Evolutionary conservation across 2,797 vertebrate species (phyloP), one percentile per base, ranked within the genome.

Genomic region (Pterois miles): DNA sequence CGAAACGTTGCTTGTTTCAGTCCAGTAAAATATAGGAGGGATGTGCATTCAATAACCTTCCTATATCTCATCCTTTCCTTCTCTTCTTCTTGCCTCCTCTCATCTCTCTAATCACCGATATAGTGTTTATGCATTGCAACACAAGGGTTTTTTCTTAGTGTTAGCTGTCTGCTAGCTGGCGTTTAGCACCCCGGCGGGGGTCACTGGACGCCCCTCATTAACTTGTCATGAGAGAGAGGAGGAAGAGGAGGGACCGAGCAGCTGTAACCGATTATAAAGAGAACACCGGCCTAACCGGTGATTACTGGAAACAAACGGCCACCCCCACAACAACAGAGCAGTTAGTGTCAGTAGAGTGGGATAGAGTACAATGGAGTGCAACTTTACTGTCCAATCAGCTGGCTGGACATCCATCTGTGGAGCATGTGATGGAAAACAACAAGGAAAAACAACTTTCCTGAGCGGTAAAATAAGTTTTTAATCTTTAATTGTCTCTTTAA

Each of bases 281-380:
- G 78, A 72, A 74, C 52, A 73, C 56, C 27, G 65, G 25, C 43
- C 81, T 20, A 88, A 86, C 80, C 50, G 27, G 58, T 89, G 74
- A 92, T 93, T 92, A 92, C n/a, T 38, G 73, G 72, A 71, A 85
- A 85, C 78, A 79, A 84, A 85, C 0, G 48, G 52, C 57, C 27
- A 31, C 81, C 82, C 58, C 27, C 80, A 33, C 36, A 64, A 50
- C 56, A 53, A 34, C 60, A 31, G 56, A 68, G 76, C 72, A 46
- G 66, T 60, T 70, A 12, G 54, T 20, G 48, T 29, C 53, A 56
- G 40, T 1, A 22, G 62, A 71, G 65, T 46, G 1, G 53, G 76
- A 56, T 3, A 4, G 23, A 60, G 11, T 16, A 7, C 48, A 57
- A 57, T 5, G 5, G 16, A 67, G 46, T 8, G 22, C 0, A 25